These are phyloP conservation scores for Plecturocebus donacophilus DNA, from an alignment of 2,113 vertebrate species.

Conservation along the genomic window DNA sequence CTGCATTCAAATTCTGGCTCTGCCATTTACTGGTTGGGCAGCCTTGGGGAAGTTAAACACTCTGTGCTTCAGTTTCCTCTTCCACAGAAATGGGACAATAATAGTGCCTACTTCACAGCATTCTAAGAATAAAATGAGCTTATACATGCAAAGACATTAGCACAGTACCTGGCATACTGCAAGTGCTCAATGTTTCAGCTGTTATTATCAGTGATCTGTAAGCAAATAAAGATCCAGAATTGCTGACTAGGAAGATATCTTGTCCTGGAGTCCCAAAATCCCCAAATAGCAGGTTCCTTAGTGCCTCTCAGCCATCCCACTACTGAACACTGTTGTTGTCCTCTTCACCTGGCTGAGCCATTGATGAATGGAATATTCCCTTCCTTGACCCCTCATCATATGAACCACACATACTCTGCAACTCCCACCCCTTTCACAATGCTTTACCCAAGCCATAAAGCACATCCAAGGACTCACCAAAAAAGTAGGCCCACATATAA, in stretches of 20 bases:
- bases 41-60: not conserved
- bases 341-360: not conserved
- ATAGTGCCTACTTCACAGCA: not conserved
- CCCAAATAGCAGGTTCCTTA: not conserved
- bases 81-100: not conserved
- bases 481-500: not conserved
- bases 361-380: not conserved
- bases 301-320: not conserved
- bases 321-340: not conserved
- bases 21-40: not conserved
- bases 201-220: not conserved
- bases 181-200: not conserved
- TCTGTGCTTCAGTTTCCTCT: not conserved
- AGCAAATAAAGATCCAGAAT: not conserved
- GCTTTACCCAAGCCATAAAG: not conserved
- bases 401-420: not conserved
- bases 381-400: not conserved
- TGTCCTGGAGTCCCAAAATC: not conserved
- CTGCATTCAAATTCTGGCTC: not conserved
- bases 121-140: not conserved
- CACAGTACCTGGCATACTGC: not conserved
- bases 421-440: not conserved
- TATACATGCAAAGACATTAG: not conserved
- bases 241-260: not conserved
- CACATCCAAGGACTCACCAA: not conserved